Percentiles rank a stretch among this genome's conserved stretches.
Evolutionary conservation across 53 echinoderm and acorn worm species (phyloP).

Genomic region (Patiria pectinifera): DNA sequence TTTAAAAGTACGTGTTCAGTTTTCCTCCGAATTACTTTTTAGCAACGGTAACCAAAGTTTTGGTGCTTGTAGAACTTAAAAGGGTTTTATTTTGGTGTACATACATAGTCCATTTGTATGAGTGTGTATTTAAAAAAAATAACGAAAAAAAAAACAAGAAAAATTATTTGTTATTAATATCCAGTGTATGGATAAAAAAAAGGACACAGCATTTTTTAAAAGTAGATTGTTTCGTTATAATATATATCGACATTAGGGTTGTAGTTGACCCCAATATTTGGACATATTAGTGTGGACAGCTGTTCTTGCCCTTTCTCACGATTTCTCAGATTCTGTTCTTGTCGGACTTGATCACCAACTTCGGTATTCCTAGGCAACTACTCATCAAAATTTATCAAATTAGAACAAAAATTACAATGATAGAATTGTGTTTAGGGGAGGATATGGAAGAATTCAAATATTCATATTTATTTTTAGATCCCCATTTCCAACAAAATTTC

Average conservation of each 20-base stretch:
- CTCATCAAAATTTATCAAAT: too few species aligned
- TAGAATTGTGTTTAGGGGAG: too few species aligned
- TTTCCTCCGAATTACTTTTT: not conserved
- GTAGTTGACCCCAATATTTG: not conserved
- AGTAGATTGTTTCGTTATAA: not conserved
- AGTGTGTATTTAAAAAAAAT: slow-evolving; percentile 14
- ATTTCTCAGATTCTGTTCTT: too few species aligned
- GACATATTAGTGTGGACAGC: not conserved
- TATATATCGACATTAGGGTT: not conserved
- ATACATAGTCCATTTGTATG: not conserved
- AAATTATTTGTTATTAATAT: not conserved
- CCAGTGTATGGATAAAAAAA: slow-evolving; percentile 20
- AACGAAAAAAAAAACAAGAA: not conserved
- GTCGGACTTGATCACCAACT: too few species aligned
- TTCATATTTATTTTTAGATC: too few species aligned
- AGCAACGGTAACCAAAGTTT: slow-evolving; percentile 16
- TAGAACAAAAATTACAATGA: too few species aligned
- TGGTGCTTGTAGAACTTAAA: slow-evolving; percentile 51
- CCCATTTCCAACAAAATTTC: too few species aligned
- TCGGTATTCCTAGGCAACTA: too few species aligned
- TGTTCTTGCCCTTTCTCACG: not conserved
- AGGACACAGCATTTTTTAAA: slow-evolving; percentile 31
- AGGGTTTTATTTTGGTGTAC: slow-evolving; percentile 4
- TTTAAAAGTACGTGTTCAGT: not conserved
- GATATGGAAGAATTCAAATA: too few species aligned